Evolutionary conservation across 1,140 invertebrate species (phyloP), one percentile per base, ranked within the genome.

Genomic region (Drosophila obscura): DNA sequence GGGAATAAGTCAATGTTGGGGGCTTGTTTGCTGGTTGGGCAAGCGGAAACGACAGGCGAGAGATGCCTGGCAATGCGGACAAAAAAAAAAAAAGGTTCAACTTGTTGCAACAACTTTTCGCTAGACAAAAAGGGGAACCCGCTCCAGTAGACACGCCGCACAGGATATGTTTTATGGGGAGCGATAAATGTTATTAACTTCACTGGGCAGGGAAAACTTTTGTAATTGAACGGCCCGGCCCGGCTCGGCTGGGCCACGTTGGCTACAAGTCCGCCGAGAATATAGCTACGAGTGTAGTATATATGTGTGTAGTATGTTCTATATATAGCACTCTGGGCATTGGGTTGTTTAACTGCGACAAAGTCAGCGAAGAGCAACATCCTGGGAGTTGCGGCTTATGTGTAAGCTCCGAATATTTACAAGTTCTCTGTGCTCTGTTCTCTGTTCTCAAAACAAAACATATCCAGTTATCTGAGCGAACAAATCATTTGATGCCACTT

Each of bases 141-240:
- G 2, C 35, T 13, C n/a, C 5, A 9, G 19, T 6, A 9, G 19
- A 26, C 49, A 48, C 31, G 56, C 8, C 44, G 4, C 44, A 22
- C 16, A 24, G 44, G 43, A 58, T 49, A 67, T 81, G 74, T 78
- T 85, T 81, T 87, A 87, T 87, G 78, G 63, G 53, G 16, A 78
- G 59, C 81, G 74, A 87, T 85, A 87, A 85, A 87, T 87, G 81
- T 78, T 87, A 85, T 85, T 87, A 81, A 87, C 82, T 85, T 87
- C 69, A 59, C 63, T 64, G 67, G 71, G 68, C 81, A 39, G 53
- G 22, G 43, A 65, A 85, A 85, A 87, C 58, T 85, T 85, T 87
- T 58, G 78, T 87, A 85, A 85, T 85, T 87, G 81, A 81, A 85
- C 77, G 64, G 50, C 64, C 55, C 26, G 58, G 60, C 59, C 45